Evolutionary conservation across 1,140 invertebrate species (phyloP), one percentile per base, ranked within the genome.

Genomic region (Heliconius congener): DNA sequence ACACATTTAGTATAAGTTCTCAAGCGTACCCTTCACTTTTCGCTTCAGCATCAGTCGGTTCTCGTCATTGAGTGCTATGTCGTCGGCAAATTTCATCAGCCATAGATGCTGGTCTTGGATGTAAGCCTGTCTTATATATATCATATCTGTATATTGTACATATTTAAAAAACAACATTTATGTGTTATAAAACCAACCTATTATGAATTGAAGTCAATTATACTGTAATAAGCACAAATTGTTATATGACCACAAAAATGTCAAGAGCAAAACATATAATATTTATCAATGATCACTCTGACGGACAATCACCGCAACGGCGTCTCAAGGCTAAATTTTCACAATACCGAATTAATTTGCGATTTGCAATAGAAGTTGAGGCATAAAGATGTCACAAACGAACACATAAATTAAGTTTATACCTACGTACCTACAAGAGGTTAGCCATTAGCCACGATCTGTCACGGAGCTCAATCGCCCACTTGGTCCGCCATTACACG

Each of bases 371-470:
- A 77, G 55, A 57, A 71, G 37, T 52, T 42, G 79, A 16, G 39
- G 75, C 81, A 81, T 85, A 84, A 82, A 84, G 82, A 85, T 82
- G 82, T 82, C 81, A 81, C 79, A 82, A 81, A 83, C 77, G 78
- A 79, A 78, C 73, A 66, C 52, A 81, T 82, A 85, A 81, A 85
- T 81, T 78, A 81, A 73, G 57, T 76, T 70, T 77, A 77, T 82
- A 78, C 73, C 73, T 84, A 78, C 76, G 75, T 74, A 78, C 73
- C 70, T 73, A 13, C 60, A 4, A 66, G 77, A 73, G 71, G 50
- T 60, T 66, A 37, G 46, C 70, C 71, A 77, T 80, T 77, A 80
- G 55, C 75, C 50, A 73, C 79, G 71, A 55, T 77, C 50, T 77
- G 77, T 77, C 82, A 83, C 75, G 82, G 71, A 66, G 80, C 77